Base-by-base conservation (phyloP, 2,113 vertebrate genomes). In the Brachyistius frenatus region DNA sequence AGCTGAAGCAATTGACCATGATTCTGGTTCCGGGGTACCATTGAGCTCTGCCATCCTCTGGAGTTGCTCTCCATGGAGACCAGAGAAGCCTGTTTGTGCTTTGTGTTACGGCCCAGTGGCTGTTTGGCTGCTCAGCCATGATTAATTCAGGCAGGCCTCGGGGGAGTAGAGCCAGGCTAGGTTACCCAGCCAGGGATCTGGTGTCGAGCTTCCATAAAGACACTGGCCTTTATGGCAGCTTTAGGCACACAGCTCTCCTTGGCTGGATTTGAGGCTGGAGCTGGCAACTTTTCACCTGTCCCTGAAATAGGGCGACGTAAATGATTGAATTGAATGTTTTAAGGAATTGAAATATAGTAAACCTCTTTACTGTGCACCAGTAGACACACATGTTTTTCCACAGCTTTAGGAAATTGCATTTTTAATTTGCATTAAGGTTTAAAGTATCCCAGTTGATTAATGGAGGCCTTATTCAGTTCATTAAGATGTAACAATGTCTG, bases 101-200 rank as follows among this genome's bases (percentile, higher is more conserved):
- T 84, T 84, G 84, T 83, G 85, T 86, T 76, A 37, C 65, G 71
- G 79, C 81, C 81, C 85, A 73, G 81, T 88, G 89, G 86, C 89
- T 89, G 81, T 84, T 82, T 54, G 81, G 85, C 80, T 77, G 77
- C 86, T 90, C 89, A 84, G 86, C 85, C 88, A 94, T 94, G 88
- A 93, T 92, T 94, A 93, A 93, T 94, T 94, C 86, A 94, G 89
- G 72, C 63, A 62, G 88, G 84, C 86, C 91, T 94, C 83, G 8
- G 70, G 88, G 81, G 91, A 75, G 81, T 71, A 58, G 73, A 78
- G 77, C 67, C 84, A 79, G 92, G 85, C 78, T 82, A 44, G 87
- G 89, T 93, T 93, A 93, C 93, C 75, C 60, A 78, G 73, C 80
- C 75, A 68, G 84, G 87, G 89, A 89, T 94, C 89, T 88, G 73